Percentiles rank a stretch among this genome's conserved stretches.
phyloP scores from a whole-genome alignment of 2,113 vertebrate genomes.

The Oncorhynchus mykiss region DNA sequence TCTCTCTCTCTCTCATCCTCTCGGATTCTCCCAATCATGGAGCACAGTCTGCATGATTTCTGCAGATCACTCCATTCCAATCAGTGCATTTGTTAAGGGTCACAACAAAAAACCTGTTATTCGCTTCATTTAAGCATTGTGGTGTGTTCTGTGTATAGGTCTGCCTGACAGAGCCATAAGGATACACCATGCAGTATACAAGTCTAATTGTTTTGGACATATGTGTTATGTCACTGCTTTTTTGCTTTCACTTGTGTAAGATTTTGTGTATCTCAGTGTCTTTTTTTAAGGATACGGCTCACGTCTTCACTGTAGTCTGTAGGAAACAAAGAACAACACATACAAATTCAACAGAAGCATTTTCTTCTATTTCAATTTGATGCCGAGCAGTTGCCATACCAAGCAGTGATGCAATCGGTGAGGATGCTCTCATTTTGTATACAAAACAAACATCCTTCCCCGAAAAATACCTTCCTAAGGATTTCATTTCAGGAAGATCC shows the following conservation, averaged over 20 bases:
- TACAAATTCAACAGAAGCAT: background rate
- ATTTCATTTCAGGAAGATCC: no score
- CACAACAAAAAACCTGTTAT: slow-evolving; percentile 8
- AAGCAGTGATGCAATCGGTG: no score
- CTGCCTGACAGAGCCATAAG: background rate
- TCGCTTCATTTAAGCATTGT: slow-evolving; percentile 1
- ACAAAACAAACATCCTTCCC: no score
- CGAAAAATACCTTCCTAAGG: no score
- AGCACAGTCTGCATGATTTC: background rate
- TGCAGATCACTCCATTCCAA: background rate
- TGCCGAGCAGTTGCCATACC: no score
- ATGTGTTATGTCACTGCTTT: no score
- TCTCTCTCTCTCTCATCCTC: background rate
- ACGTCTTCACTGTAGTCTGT: background rate
- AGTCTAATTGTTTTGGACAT: background rate
- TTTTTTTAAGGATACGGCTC: no score
- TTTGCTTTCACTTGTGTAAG: no score
- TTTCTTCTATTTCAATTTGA: background rate
- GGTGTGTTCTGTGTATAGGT: background rate
- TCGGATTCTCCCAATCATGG: background rate
- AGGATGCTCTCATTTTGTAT: no score
- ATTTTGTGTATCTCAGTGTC: no score
- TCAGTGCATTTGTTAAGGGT: slow-evolving; percentile 2
- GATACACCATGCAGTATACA: background rate
- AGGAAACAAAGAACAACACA: background rate